Evolutionary conservation across 1,140 invertebrate species (phyloP).

Genomic region (Drosophila ambigua): DNA sequence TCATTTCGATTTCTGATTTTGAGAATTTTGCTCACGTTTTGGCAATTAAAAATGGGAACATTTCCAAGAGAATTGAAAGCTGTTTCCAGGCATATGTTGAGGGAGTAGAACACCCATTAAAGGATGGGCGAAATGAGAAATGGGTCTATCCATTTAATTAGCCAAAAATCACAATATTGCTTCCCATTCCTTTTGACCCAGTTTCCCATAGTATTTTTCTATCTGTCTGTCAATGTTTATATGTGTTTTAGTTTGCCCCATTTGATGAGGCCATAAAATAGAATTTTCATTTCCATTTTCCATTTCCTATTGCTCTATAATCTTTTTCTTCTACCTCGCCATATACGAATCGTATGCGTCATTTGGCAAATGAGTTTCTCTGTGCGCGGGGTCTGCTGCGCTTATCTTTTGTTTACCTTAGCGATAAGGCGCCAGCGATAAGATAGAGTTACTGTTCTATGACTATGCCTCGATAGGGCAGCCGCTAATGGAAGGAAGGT

Average conservation of each 20-base stretch:
- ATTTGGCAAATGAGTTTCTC: slow-evolving; percentile 47
- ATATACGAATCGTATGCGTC: slow-evolving; percentile 33
- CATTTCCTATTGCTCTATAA: slow-evolving; percentile 13
- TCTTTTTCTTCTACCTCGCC: neutral
- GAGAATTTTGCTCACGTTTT: slow-evolving; percentile 52
- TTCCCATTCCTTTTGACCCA: slow-evolving; percentile 1
- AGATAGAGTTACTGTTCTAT: slow-evolving; percentile 41
- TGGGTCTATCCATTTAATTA: neutral
- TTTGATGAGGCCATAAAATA: slow-evolving; percentile 35
- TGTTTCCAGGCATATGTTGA: slow-evolving; percentile 28
- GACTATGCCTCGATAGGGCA: slow-evolving; percentile 35
- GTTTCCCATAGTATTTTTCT: slow-evolving; percentile 4
- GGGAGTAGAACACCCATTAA: neutral
- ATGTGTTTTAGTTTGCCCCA: slow-evolving; percentile 12
- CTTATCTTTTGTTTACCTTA: slow-evolving; percentile 52
- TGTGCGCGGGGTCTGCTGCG: no score
- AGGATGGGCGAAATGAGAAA: no score
- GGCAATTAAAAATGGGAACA: slow-evolving; percentile 47
- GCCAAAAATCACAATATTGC: neutral
- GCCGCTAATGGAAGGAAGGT: no score
- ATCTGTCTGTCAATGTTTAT: slow-evolving; percentile 18
- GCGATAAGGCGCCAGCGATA: slow-evolving; percentile 54
- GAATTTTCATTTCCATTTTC: slow-evolving; percentile 19
- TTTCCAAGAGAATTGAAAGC: slow-evolving; percentile 20
- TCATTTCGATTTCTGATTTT: slow-evolving; percentile 28